Evolutionary conservation across 2,113 vertebrate species (phyloP), one percentile per base, ranked within the genome.

Genomic region (Plestiodon gilberti): DNA sequence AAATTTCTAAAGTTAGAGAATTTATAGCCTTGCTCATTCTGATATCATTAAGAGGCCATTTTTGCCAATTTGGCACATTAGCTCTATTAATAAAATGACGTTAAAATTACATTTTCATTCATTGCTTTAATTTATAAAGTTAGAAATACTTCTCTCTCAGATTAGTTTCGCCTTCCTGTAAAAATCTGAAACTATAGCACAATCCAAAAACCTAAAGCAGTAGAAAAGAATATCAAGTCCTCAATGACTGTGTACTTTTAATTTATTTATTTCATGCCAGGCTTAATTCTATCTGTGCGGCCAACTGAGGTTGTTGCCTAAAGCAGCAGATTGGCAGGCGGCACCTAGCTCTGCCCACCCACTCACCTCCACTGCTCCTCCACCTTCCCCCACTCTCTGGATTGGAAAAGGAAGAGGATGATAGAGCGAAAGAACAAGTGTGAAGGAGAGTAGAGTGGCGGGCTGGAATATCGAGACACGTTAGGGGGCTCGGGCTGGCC

Each of bases 1-100:
- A 25, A 88, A 69, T 76, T 88, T 87, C 52, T n/a, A n/a, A 20
- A 62, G 15, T 83, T 2, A 76, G 23, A 35, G 67, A 90, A 90
- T 48, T 23, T 15, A 1, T 62, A 85, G 35, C 2, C 35, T 28
- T 81, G 22, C 80, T 87, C 75, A 80, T 23, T 61, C 22, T 76
- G 75, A 35, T 22, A 73, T 38, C 1, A 77, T 4, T 82, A 38
- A 90, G 86, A 81, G 0, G 62, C 22, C 62, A 59, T 89, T 81
- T 23, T 23, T 43, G 25, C 1, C 57, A 61, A 2, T 43, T 84
- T 59, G 83, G 40, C 83, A 87, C 71, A 9, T 35, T 30, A 75
- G 83, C 86, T 90, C 40, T 80, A 80, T 69, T 87, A 57, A 38
- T 81, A 67, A 65, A 67, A 74, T 8, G 28, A 89, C 11, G 57